phyloP scores from a whole-genome alignment of 1,140 invertebrate genomes.

The Drosophila leontia region DNA sequence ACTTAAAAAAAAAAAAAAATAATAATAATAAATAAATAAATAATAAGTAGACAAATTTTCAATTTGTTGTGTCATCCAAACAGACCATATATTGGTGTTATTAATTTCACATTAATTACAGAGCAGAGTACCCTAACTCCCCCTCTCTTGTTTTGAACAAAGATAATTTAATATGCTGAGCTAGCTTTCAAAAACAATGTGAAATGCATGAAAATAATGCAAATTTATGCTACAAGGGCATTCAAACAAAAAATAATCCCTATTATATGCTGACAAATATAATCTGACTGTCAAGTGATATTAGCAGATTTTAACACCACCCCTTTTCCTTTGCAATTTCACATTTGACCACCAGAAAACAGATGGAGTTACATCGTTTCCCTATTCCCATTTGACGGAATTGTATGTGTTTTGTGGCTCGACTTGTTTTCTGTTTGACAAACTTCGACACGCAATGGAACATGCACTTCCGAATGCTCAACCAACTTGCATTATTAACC shows the following conservation, averaged over 20 bases:
- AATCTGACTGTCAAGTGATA: conserved; percentile 27
- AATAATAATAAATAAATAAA: too few relatives aligned
- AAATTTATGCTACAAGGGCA: conserved; percentile 5
- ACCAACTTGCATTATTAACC: conserved; percentile 49
- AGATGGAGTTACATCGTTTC: conserved; percentile 16
- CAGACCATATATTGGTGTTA: too few relatives aligned
- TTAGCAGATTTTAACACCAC: conserved; percentile 19
- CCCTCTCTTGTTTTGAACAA: neutral
- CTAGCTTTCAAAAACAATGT: neutral
- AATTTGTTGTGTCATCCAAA: neutral
- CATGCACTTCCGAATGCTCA: conserved; percentile 56
- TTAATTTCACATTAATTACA: neutral
- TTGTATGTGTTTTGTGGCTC: conserved; percentile 17
- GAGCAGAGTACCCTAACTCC: neutral
- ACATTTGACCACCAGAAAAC: conserved; percentile 14
- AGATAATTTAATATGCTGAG: neutral
- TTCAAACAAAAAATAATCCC: conserved; percentile 1
- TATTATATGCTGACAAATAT: conserved; percentile 19
- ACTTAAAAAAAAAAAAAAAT: neutral
- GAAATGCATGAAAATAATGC: neutral
- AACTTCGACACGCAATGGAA: conserved; percentile 39
- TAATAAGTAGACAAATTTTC: too few relatives aligned
- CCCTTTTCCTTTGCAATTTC: neutral
- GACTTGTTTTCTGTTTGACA: conserved; percentile 43
- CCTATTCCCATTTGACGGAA: neutral